These are phyloP conservation scores for Gracilinanus agilis DNA, from an alignment of 2,113 vertebrate genomes.

Conservation along the genomic window DNA sequence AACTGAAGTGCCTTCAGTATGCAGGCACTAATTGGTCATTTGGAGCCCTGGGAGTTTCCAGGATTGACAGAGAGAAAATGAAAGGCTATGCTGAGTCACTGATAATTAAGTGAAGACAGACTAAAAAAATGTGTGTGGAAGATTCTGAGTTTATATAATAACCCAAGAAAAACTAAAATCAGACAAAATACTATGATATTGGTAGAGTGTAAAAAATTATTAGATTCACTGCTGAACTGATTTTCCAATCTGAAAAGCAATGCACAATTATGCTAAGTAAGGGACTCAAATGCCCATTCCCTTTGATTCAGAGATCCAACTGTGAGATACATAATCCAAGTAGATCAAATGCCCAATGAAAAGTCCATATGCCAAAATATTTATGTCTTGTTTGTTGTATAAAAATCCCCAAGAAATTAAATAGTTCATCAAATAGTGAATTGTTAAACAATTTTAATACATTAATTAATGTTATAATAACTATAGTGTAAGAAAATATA, in stretches of 20 bases:
- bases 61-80: constrained; percentile 75
- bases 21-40: constrained; percentile 79
- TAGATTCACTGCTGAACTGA: neutral
- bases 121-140: constrained; percentile 61
- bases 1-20: constrained; percentile 62
- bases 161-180: constrained; percentile 64
- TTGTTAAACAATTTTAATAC: neutral
- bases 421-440: neutral
- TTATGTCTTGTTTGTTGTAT: neutral
- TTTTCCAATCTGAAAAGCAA: neutral
- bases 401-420: neutral
- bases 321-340: neutral
- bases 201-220: neutral
- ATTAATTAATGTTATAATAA: neutral
- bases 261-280: neutral
- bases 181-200: neutral
- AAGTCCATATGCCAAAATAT: neutral
- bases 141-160: constrained; percentile 31
- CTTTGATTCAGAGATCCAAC: neutral
- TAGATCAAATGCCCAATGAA: neutral
- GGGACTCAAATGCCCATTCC: neutral
- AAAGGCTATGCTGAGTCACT: constrained; percentile 76
- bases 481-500: neutral
- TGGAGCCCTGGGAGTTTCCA: constrained; percentile 64
- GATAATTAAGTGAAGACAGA: constrained; percentile 71